Percentiles rank a stretch among this genome's conserved stretches.
Conservation (phyloP, 2,888 invertebrate species). For the Nomada ferruginata region DNA sequence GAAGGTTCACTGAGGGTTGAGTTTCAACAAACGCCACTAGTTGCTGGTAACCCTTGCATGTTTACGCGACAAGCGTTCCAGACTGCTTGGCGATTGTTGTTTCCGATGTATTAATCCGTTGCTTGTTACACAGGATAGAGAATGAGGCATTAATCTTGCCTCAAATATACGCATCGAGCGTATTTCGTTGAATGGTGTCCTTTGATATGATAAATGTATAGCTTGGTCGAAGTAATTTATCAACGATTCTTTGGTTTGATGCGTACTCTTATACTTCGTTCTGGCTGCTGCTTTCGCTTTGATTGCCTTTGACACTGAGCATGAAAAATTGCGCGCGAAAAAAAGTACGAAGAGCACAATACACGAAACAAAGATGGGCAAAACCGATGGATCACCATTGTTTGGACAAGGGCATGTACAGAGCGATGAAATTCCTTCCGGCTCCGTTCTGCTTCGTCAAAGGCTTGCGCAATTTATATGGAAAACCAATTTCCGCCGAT, state of each 20-base stretch:
- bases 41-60: slow-evolving; percentile 69
- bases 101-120: background rate
- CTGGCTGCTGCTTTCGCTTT: background rate
- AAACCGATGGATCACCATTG: slow-evolving; percentile 30
- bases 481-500: slow-evolving; percentile 1
- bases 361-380: background rate
- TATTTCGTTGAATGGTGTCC: background rate
- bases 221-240: background rate
- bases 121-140: background rate
- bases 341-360: too few relatives aligned
- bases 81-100: slow-evolving; percentile 16
- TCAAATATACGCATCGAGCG: background rate
- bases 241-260: background rate
- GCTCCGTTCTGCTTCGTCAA: background rate
- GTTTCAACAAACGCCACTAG: slow-evolving; percentile 71
- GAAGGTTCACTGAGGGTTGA: slow-evolving; percentile 51
- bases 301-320: background rate
- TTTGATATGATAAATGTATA: background rate
- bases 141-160: too few relatives aligned
- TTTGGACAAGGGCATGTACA: slow-evolving; percentile 16
- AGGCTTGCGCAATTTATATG: background rate
- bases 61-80: slow-evolving; percentile 53
- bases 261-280: background rate
- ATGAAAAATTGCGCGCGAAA: background rate
- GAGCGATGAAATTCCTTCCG: slow-evolving; percentile 15